Base-by-base conservation (phyloP, 2,888 invertebrate species). In the Nephrocerus scutellatus region DNA sequence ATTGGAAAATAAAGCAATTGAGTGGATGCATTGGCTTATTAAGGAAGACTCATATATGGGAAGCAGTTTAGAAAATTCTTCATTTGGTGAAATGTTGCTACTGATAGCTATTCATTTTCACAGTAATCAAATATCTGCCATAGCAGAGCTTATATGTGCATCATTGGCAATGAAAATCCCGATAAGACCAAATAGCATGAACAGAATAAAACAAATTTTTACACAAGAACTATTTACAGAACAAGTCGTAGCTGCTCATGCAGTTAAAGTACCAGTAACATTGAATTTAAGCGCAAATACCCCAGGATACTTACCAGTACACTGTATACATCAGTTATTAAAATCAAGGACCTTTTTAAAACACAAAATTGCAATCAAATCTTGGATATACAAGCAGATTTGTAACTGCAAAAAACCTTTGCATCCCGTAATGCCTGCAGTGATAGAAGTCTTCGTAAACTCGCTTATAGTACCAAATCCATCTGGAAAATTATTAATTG, bases 31-130 rank as follows among this genome's bases (percentile, higher is more conserved):
- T 53, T 93, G 92, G 90, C 73, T 96, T 1, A 89, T 90, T 0
- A 80, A 82, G 52, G 90, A 90, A 64, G 90, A 91, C 67, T 84
- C 85, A 2, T 88, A 89, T 62, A 87, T 90, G 59, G 86, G 87
- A 68, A 83, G 82, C 20, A 84, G 86, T 30, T 89, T 87, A 0
- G 83, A 83, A 0, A 82, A 84, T 2, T 87, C 89, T 2, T 91
- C 92, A 3, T 90, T 93, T 60, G 93, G 92, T 2, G 95, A 96
- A 71, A 91, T 96, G 89, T 70, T 97, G 35, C 77, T 96, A 0
- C 70, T 97, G 43, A 87, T 96, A 75, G 96, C 96, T 0, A 93
- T 96, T 49, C 95, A 96, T 66, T 96, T 96, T 63, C 96, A 96
- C 64, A 88, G 91, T 51, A 92, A 91, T 60, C 95, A 96, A 67